Evolutionary conservation across 2,797 vertebrate genomes (phyloP).

Genomic region (Melanotaenia pygmaea): DNA sequence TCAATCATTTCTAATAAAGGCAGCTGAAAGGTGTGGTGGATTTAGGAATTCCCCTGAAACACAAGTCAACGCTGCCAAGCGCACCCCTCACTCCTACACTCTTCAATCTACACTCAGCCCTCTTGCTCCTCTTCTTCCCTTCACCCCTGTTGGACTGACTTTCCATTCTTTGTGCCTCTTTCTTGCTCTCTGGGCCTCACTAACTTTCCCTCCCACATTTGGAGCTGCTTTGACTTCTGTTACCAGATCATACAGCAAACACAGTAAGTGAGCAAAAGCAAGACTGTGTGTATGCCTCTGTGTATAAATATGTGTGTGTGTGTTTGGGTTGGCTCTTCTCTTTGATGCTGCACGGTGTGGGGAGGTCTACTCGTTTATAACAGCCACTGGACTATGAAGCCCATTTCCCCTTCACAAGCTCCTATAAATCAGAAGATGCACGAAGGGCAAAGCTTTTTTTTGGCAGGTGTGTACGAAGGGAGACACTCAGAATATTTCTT

Average conservation of each 20-base stretch:
- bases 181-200: not conserved
- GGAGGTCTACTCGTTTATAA: conserved; percentile 70
- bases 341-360: conserved; percentile 55
- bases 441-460: conserved; percentile 66
- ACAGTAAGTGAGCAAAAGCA: conserved; percentile 21
- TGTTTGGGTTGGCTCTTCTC: conserved; percentile 37
- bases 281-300: conserved; percentile 3
- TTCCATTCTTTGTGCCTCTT: conserved; percentile 10
- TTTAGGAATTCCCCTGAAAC: conserved; percentile 77
- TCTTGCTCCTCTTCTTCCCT: conserved; percentile 61
- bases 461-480: conserved; percentile 54
- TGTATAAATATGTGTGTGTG: conserved; percentile 12
- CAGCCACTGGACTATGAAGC: conserved; percentile 76
- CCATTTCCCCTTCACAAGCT: conserved; percentile 78
- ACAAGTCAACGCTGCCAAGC: conserved; percentile 33
- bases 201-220: conserved; percentile 47
- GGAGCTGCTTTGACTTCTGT: conserved; percentile 20
- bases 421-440: conserved; percentile 74
- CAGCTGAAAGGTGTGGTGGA: conserved; percentile 52
- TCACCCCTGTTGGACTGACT: conserved; percentile 57
- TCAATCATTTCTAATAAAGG: conserved; percentile 67
- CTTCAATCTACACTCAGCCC: conserved; percentile 17
- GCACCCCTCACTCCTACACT: conserved; percentile 49
- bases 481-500: conserved; percentile 31
- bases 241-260: conserved; percentile 28